Evolutionary conservation across 2,797 vertebrate genomes (phyloP), one percentile per base, ranked within the genome.

Genomic region (Pseudochirops cupreus): DNA sequence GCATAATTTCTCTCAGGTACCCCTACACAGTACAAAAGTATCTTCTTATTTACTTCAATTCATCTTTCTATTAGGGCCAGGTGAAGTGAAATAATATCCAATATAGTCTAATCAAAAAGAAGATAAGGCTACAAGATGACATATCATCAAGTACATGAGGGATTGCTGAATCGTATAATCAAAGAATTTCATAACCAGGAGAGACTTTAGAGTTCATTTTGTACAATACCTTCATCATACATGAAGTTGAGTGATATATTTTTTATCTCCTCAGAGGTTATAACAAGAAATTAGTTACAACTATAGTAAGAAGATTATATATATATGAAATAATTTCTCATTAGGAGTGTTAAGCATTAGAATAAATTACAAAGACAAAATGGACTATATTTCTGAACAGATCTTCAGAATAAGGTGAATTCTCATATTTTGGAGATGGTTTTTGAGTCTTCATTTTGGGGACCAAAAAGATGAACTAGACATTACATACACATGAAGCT

Each of bases 191-290:
- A 87, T 87, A 87, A 46, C 74, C 46, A 87, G 39, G 50, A 87
- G 39, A 87, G 39, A 87, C 74, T 87, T 87, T 50, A 87, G 39
- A 87, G 74, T 87, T 87, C 74, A 87, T 87, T 87, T 87, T 50
- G 74, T 87, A 87, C 74, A 87, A 87, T 87, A 87, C 74, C 39
- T 87, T 87, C 74, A 87, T 87, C 74, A 87, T 12, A 87, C 74
- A 87, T 87, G 74, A 39, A 87, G 24, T 87, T 26, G 74, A 10
- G 74, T 50, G 3, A 87, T 46, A 82, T 26, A 50, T 87, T 50
- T 26, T 56, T 87, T 50, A 87, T 87, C 39, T 87, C 21, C 39
- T 87, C 74, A 87, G 74, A 82, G 74, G 74, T 87, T 87, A 87
- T 21, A 50, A 82, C 13, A 21, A 87, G 21, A 87, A 87, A 46